These are phyloP conservation scores for Dinocampus coccinellae DNA, from an alignment of 2,888 invertebrate species.

Conservation along the genomic window DNA sequence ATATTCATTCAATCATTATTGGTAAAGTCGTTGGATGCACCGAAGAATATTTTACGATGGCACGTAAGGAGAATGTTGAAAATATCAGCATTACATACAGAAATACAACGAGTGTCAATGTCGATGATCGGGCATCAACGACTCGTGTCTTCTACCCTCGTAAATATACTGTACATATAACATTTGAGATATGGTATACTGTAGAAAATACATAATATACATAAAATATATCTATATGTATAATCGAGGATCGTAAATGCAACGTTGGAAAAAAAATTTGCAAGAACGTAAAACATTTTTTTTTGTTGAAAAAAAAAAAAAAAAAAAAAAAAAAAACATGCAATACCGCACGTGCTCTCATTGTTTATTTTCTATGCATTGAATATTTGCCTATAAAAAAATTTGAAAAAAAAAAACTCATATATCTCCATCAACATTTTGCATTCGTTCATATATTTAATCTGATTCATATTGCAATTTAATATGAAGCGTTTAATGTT, in stretches of 20 bases:
- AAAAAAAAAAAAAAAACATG: neutral
- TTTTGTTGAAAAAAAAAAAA: too few species aligned
- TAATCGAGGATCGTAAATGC: slow-evolving; percentile 6
- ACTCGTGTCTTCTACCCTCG: neutral
- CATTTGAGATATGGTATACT: neutral
- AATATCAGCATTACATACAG: neutral
- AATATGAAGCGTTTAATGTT: neutral
- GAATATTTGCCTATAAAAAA: neutral
- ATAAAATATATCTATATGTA: neutral
- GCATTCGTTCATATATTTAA: neutral
- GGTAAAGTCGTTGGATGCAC: neutral
- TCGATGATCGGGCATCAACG: neutral
- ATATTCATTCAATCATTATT: neutral
- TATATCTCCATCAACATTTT: neutral
- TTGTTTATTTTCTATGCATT: neutral
- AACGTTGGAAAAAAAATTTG: neutral
- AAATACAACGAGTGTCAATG: too few species aligned
- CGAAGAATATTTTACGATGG: neutral
- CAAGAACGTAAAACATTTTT: neutral
- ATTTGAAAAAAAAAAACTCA: neutral
- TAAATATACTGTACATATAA: neutral
- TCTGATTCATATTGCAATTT: neutral
- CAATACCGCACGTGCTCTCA: neutral
- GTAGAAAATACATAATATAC: neutral
- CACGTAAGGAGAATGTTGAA: neutral